phyloP scores from a whole-genome alignment of 2,113 vertebrate genomes.

The Setophaga kirtlandii region DNA sequence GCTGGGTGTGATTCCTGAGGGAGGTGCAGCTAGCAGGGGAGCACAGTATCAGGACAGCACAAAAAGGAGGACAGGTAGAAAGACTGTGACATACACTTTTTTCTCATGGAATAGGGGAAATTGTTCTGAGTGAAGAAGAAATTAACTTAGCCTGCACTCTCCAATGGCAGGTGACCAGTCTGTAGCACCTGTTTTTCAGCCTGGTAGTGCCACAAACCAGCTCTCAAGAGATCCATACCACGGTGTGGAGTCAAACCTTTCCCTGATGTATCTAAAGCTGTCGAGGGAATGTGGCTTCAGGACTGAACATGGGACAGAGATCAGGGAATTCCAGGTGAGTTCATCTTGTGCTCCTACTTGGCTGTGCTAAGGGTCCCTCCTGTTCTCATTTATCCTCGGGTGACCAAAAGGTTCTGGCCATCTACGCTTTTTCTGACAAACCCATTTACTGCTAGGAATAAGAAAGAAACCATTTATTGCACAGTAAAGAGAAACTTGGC shows the following conservation, averaged over 20 bases:
- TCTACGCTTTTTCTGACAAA: not conserved
- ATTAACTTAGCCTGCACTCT: not conserved
- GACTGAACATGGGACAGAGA: not conserved
- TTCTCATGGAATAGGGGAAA: not conserved
- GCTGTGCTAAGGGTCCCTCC: not conserved
- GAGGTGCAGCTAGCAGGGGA: not conserved
- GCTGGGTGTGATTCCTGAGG: not conserved
- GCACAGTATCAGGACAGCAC: not conserved
- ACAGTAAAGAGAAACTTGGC: not conserved
- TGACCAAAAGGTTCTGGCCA: not conserved
- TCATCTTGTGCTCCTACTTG: not conserved
- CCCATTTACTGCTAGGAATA: not conserved
- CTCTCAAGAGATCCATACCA: not conserved
- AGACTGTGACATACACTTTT: not conserved
- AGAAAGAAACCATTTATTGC: not conserved
- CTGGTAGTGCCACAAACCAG: not conserved
- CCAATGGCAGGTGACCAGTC: not conserved
- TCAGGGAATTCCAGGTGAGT: not conserved
- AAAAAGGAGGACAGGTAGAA: not conserved
- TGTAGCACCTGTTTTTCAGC: not conserved
- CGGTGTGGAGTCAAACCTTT: fast-evolving
- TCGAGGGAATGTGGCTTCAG: fast-evolving
- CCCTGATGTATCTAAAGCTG: not conserved
- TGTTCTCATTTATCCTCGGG: not conserved
- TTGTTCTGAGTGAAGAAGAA: not conserved